Conservation (phyloP, 2,888 invertebrate species). For the Polydrusus pterygomalis region DNA sequence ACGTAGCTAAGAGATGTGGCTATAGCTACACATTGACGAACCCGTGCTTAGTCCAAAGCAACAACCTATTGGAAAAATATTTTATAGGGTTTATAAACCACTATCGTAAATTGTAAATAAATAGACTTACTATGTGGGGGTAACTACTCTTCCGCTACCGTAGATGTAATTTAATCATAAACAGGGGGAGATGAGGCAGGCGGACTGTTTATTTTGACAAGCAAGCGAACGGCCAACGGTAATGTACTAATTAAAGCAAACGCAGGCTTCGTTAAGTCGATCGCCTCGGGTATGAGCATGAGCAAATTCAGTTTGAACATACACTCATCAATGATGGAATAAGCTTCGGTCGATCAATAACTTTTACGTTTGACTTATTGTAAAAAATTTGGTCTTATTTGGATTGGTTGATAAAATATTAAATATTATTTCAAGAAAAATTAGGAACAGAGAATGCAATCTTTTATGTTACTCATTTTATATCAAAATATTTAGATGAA, state of each 20-base stretch:
- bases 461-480: too few species aligned
- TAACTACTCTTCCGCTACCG: conserved; percentile 29
- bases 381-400: neutral
- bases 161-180: conserved; percentile 51
- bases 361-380: neutral
- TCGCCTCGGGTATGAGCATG: conserved; percentile 55
- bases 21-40: too few species aligned
- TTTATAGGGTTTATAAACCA: too few species aligned
- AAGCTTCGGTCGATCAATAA: conserved; percentile 33
- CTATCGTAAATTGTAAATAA: too few species aligned
- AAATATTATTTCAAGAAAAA: too few species aligned
- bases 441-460: too few species aligned
- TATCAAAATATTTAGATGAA: too few species aligned
- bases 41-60: too few species aligned
- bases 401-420: too few species aligned
- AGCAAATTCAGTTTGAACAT: conserved; percentile 37
- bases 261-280: conserved; percentile 62
- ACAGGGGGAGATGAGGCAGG: conserved; percentile 42
- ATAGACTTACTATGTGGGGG: conserved; percentile 11
- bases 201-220: conserved; percentile 61
- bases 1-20: too few species aligned
- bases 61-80: too few species aligned
- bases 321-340: conserved; percentile 42
- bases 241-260: conserved; percentile 64
- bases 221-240: conserved; percentile 62